Base-by-base conservation (phyloP, 2,113 vertebrate genomes). In the Micronycteris hirsuta region DNA sequence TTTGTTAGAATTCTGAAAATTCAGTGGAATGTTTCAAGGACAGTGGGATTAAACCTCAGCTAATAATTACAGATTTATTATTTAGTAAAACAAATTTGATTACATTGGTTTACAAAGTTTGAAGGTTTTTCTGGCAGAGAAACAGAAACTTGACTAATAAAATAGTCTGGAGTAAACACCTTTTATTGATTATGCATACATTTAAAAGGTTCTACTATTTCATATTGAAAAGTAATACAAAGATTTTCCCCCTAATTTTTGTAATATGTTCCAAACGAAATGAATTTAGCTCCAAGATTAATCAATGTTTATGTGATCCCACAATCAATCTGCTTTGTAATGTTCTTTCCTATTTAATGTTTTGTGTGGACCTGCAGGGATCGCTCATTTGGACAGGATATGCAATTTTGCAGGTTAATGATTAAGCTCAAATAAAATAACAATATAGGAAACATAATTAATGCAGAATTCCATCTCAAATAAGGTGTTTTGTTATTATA, bases 21-120 rank as follows among this genome's bases (percentile, higher is more conserved):
- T 98, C 97, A 97, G 52, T 96, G 97, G 70, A 97, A 96, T 97
- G 81, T 98, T 98, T 98, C 97, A 98, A 97, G 36, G 96, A 96
- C 49, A 38, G 47, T 58, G 28, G 85, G 89, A 97, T 98, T 97
- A 97, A 94, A 97, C 56, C 96, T 91, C 91, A 97, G 86, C 80
- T 96, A 96, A 97, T 96, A 97, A 52, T 91, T 94, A 86, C 14
- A 92, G 95, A 98, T 97, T 86, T 98, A 98, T 90, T 96, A 96
- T 93, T 95, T 52, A 97, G 96, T 87, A 87, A 74, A 97, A 96
- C 38, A 86, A n/a, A 80, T 93, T 97, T 97, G 94, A 98, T 97
- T 98, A 74, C 95, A 86, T 89, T 97, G 82, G 45, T 94, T 86
- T 95, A 7, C 88, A n/a, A 2, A 33, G 28, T n/a, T 54, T 96